Evolutionary conservation across 2,797 vertebrate genomes (phyloP), one percentile per base, ranked within the genome.

Genomic region (Tarsius wallacei): DNA sequence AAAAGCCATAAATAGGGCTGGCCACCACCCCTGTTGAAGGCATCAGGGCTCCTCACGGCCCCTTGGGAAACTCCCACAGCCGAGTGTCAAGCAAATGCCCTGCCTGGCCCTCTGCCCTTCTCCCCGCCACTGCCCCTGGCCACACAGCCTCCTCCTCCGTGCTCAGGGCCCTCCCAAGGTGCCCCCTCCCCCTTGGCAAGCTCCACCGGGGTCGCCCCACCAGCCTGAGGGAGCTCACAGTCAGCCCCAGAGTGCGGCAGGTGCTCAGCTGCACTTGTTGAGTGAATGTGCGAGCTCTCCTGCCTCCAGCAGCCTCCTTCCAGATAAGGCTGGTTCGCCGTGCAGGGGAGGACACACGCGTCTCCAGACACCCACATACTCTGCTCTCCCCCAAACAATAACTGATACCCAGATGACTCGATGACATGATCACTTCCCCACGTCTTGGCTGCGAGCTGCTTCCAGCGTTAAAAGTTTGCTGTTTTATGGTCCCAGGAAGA

Each of bases 391-490:
- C 98, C 97, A 94, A 87, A 98, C 63, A 96, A 95, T 95, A 97
- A 97, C 88, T 96, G 96, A 78, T 87, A 98, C 97, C 95, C 98
- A 98, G 98, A 97, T 97, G 98, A 98, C 94, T 94, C 17, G 87
- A 82, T 49, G 80, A 96, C 95, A 95, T 87, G 95, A 77, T 90
- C 87, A 96, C 97, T 97, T 98, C 96, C 97, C 96, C 96, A 86
- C 71, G 33, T 98, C 97, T 95, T 78, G 96, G 96, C 95, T 97
- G 95, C 96, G 98, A 98, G 97, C 97, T 97, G 97, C 97, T 93
- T 98, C 95, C 92, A 36, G 97, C 17, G 66, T 97, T 97, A 96
- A 98, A 98, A 97, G 93, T 97, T 98, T 97, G 95, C 98, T 98
- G 90, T 91, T 97, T 98, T 97, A 92, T 64, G 93, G 94, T 87